Percentiles rank a stretch among this genome's conserved stretches.
These are phyloP conservation scores for Phengaris arion DNA, from an alignment of 2,888 invertebrate species.

Conservation along the genomic window DNA sequence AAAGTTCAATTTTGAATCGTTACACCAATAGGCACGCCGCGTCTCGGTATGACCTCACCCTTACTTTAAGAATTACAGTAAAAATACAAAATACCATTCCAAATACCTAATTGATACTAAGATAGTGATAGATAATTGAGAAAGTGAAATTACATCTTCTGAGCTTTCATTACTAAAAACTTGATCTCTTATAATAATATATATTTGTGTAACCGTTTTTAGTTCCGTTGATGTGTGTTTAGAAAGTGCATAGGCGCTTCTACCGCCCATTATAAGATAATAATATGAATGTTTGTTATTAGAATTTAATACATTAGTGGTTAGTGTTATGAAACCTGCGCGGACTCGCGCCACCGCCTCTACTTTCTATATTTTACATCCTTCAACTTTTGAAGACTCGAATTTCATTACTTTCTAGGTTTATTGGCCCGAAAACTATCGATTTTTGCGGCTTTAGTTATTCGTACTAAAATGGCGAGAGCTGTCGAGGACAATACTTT, in stretches of 20 bases:
- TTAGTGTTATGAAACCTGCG: constrained; percentile 7
- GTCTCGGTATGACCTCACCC: no score
- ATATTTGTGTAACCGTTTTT: constrained; percentile 10
- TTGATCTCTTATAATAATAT: not conserved
- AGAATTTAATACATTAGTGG: constrained; percentile 8
- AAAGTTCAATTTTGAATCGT: no score
- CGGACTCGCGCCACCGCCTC: not conserved
- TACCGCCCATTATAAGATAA: not conserved
- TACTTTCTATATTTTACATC: constrained; percentile 20
- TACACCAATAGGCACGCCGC: no score
- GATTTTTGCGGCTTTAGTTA: not conserved
- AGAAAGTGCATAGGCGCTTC: constrained; percentile 17
- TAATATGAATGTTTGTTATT: constrained; percentile 21
- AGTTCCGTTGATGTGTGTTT: constrained; percentile 13
- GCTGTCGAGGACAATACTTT: not conserved
- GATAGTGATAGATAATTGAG: not conserved
- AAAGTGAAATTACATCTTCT: not conserved
- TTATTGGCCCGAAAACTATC: not conserved
- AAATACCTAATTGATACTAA: no score
- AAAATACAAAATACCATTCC: no score
- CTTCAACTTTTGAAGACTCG: not conserved
- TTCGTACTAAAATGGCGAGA: not conserved
- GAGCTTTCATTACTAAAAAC: not conserved
- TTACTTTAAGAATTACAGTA: no score
- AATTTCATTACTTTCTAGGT: not conserved